Base-by-base conservation (phyloP, 1,140 invertebrate species). In the Zeugodacus cucurbitae region DNA sequence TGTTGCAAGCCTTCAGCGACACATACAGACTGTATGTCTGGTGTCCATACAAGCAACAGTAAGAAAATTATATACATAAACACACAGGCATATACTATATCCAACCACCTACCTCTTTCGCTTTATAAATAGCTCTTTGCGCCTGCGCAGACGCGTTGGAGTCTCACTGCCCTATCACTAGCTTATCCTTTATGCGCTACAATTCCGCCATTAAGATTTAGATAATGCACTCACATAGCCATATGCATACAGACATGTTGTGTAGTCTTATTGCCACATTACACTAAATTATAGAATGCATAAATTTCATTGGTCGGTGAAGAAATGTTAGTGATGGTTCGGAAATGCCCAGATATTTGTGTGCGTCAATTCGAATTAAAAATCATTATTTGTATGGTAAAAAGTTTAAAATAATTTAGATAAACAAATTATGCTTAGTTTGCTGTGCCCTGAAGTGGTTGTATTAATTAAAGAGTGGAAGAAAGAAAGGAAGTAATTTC, bases 161-260 rank as follows among this genome's bases (percentile, higher is more conserved):
- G 67, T 41, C 67, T 20, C 20, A 10, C 4, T 22, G 20, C 5
- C 7, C 17, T 74, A 74, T 74, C 67, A 3, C 8, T 20, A 34
- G 67, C 3, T 74, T 74, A 74, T 74, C 67, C 67, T 74, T 74
- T 74, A 74, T 41, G 67, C 67, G 67, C 67, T 74, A 74, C 67
- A 74, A 74, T 41, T 37, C 5, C 8, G 34, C 17, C 32, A 41
- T 74, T 74, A 34, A 74, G 67, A 41, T 74, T 74, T 74, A 74
- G 67, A 74, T 74, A 74, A 41, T 22, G 67, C 67, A 74, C 67
- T 74, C 20, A 54, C 29, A 70, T 41, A 37, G 3, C 20, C 58
- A 22, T 7, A 59, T 26, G 10, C 7, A 29, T 67, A 34, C 67
- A 17, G 4, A 37, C 34, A 74, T 22, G 22, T 22, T 20, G 32